Conservation (phyloP, 2,888 invertebrate genomes). For the Lymantria dispar region DNA sequence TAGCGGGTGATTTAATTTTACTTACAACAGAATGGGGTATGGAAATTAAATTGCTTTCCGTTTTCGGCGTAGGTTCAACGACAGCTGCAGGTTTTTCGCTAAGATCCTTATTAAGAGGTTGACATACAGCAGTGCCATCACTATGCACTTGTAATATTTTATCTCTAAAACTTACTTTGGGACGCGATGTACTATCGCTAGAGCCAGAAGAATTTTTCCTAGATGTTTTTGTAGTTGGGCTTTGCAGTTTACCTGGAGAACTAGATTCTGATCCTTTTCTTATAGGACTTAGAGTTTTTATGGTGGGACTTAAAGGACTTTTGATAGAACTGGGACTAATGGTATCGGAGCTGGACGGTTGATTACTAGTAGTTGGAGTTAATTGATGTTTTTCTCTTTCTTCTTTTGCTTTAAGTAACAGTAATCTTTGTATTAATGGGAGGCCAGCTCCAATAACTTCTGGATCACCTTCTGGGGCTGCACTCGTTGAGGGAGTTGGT, state of each 20-base stretch:
- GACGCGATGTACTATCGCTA: constrained; percentile 67
- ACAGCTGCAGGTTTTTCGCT: constrained; percentile 71
- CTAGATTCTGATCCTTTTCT: constrained; percentile 76
- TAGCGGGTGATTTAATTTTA: constrained; percentile 79
- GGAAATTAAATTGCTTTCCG: constrained; percentile 71
- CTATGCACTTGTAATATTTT: constrained; percentile 83
- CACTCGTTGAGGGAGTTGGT: constrained; percentile 84
- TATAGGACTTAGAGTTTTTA: constrained; percentile 75
- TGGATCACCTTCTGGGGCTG: constrained; percentile 80
- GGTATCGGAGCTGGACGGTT: constrained; percentile 77
- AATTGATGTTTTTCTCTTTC: constrained; percentile 82
- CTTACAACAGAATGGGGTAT: constrained; percentile 79
- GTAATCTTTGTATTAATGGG: constrained; percentile 88
- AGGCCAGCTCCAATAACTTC: constrained; percentile 87
- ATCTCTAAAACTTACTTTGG: constrained; percentile 85
- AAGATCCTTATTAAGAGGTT: constrained; percentile 67
- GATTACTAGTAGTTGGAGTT: constrained; percentile 67
- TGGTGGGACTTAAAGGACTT: constrained; percentile 76
- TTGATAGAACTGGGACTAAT: constrained; percentile 77
- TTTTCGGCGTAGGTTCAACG: constrained; percentile 72
- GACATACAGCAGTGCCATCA: constrained; percentile 73
- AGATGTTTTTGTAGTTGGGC: constrained; percentile 71
- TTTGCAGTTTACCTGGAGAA: constrained; percentile 75
- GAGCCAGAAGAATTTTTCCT: constrained; percentile 76
- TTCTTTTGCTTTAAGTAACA: constrained; percentile 89